Conservation (phyloP, 2,888 invertebrate species). For the Physocephala rufipes region DNA sequence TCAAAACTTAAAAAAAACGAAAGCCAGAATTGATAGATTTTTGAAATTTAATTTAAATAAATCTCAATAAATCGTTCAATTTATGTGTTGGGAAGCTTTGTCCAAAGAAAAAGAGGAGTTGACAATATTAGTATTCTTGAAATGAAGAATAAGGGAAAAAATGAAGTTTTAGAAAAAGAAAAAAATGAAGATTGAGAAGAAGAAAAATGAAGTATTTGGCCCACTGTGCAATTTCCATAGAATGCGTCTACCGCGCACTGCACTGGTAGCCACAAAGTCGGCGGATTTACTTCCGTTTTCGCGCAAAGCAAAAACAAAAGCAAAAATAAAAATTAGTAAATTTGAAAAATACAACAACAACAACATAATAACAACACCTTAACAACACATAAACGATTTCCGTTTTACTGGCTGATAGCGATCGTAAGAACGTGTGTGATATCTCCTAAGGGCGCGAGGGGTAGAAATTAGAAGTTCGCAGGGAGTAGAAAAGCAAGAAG, state of each 20-base stretch:
- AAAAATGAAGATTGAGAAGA: no score
- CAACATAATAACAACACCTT: slow-evolving; percentile 12
- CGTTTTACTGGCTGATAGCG: slow-evolving; percentile 25
- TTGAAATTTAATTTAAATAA: not conserved
- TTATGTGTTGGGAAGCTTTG: not conserved
- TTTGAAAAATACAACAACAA: slow-evolving; percentile 5
- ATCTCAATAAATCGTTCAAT: not conserved
- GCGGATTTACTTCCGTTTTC: slow-evolving; percentile 53
- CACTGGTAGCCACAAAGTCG: slow-evolving; percentile 50
- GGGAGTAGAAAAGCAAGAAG: not conserved
- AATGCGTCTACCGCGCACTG: slow-evolving; percentile 44
- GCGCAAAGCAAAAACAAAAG: slow-evolving; percentile 23
- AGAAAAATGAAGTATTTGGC: not conserved
- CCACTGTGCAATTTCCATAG: slow-evolving; percentile 11
- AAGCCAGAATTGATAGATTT: no score
- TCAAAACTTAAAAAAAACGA: no score
- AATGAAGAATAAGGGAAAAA: not conserved
- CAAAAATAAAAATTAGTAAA: not conserved
- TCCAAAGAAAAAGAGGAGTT: not conserved
- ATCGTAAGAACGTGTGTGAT: not conserved
- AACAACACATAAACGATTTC: slow-evolving; percentile 29
- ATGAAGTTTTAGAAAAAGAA: no score
- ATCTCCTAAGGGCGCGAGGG: not conserved
- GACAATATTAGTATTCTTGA: not conserved
- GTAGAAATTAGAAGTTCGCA: not conserved